Evolutionary conservation across 2,888 invertebrate species (phyloP), one percentile per base, ranked within the genome.

Genomic region (Platycheirus albimanus): DNA sequence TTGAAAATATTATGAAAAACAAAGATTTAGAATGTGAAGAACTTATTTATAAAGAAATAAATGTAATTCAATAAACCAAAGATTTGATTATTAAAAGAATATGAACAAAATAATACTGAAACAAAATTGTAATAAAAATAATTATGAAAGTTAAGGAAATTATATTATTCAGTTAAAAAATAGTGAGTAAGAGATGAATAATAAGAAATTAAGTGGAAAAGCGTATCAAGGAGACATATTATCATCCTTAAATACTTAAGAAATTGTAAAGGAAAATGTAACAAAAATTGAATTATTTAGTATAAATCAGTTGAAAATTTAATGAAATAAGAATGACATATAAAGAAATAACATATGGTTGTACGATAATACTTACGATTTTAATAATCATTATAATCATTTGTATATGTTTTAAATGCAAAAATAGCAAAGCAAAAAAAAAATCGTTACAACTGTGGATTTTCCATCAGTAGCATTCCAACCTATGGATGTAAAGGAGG

Each of bases 331-430:
- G 38, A 38, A 38, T 1, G n/a, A 38, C 13, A 38, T 38, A 38
- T 24, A 24, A 24, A 24, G 24, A 24, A 24, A 24, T 24, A 24
- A 24, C 24, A 24, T 24, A 24, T 24, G 24, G 24, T 24, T 4
- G n/a, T 38, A 38, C 38, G 38, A 38, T 38, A 38, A 38, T 38
- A 38, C 38, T 38, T n/a, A 38, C 38, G 13, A 38, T 38, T 38
- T 2, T 7, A n/a, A 38, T 38, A 38, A n/a, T 38, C 38, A 38
- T 13, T n/a, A 38, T 38, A 38, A n/a, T 38, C n/a, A 38, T 38
- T 38, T 13, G 0, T 13, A 38, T 38, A 38, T 13, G 38, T 38
- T 38, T 13, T 38, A n/a, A 38, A 38, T 38, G 38, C 38, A 38
- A 38, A 38, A 38, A 38, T 38, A 38, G 38, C 38, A 38, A 38